Evolutionary conservation across 2,113 vertebrate species (phyloP).

Genomic region (Tragulus kanchil): DNA sequence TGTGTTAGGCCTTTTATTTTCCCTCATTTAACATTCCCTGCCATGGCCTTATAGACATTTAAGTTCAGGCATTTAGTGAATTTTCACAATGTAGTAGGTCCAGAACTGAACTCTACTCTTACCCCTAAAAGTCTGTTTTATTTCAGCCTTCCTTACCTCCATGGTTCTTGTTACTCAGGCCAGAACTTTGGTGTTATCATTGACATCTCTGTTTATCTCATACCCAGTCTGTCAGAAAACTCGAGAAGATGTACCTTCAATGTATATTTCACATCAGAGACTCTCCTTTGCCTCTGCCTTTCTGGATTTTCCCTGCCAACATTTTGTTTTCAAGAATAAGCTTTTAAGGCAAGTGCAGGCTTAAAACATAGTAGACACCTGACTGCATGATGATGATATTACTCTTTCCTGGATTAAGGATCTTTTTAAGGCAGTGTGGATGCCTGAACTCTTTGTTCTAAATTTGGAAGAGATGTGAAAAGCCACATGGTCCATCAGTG

Average conservation of each 20-base stretch:
- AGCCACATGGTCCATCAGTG: background rate
- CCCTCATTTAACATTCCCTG: background rate
- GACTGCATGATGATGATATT: background rate
- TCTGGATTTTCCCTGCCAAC: no score
- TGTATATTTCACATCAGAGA: background rate
- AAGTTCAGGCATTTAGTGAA: background rate
- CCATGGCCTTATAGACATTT: background rate
- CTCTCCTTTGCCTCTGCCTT: background rate
- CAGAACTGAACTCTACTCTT: background rate
- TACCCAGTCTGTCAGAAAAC: background rate
- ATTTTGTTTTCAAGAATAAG: conserved; percentile 10
- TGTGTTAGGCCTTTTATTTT: background rate
- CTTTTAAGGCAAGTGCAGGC: background rate
- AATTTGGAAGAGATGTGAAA: background rate
- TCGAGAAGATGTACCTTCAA: background rate
- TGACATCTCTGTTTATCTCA: background rate
- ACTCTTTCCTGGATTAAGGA: background rate
- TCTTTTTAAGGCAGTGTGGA: background rate
- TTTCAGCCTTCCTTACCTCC: background rate
- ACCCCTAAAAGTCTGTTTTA: background rate
- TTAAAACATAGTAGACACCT: background rate
- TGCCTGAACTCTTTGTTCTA: background rate
- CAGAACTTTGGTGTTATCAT: background rate
- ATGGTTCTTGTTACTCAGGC: background rate
- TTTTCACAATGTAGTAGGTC: background rate